Base-by-base conservation (phyloP, 2,113 vertebrate species). In the Phalacrocorax brasilianus region DNA sequence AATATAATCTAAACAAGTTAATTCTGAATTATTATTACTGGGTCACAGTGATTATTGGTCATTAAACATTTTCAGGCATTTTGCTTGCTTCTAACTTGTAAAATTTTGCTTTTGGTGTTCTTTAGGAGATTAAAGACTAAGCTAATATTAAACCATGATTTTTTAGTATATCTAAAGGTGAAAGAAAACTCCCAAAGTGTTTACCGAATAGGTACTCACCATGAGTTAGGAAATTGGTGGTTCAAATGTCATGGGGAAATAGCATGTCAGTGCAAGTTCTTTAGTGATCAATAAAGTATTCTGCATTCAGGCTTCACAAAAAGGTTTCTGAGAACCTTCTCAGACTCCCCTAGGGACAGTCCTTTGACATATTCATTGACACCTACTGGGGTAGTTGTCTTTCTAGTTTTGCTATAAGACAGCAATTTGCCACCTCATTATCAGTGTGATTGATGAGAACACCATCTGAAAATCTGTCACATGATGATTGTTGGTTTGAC, bases 401-500 rank as follows among this genome's bases (percentile, higher is more conserved):
- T 97, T 97, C 97, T 98, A 96, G 98, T 49, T 82, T 95, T 97
- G 95, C 95, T 96, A 93, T 97, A 97, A 97, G 97, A 98, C 97
- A 97, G 97, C 97, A 97, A 98, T 98, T 98, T 98, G 98, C 98
- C 98, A 97, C 97, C 98, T 98, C 98, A 95, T 98, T 98, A 97
- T 97, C 97, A 97, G 97, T 20, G 93, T 98, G 98, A 98, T 97
- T 97, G 97, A 98, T 98, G 98, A 97, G 97, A 83, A 62, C 91
- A 71, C 95, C 78, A 88, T 96, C 75, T 96, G 89, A 94, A 97
- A 92, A 96, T 91, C 93, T 75, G 70, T 95, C 97, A 97, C 96
- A 70, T n/a, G 85, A 85, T 84, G 95, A 96, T 92, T 95, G 96
- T 95, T 84, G 90, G 96, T 28, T 77, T 95, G 35, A 94, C 94